These are phyloP conservation scores for Caenorhabditis latens DNA, from an alignment of 1,140 invertebrate species.

Conservation along the genomic window DNA sequence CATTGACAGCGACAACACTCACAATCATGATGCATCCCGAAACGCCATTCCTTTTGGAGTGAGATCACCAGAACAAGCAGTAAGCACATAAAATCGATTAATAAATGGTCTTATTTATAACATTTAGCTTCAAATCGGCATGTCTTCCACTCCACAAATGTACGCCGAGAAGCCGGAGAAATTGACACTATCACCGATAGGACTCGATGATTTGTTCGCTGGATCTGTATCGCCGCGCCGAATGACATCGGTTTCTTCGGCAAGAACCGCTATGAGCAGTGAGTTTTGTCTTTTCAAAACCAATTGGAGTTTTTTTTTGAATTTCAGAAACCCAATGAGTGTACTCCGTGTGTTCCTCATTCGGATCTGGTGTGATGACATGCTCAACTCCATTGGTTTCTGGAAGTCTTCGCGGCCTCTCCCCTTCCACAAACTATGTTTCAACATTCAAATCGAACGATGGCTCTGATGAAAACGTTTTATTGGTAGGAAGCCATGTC, in stretches of 20 bases:
- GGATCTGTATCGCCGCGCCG: not conserved
- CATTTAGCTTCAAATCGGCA: not conserved
- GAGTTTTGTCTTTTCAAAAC: not conserved
- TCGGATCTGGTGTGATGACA: slow-evolving; percentile 3
- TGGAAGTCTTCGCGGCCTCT: not conserved
- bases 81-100: not conserved
- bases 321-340: slow-evolving; percentile 4
- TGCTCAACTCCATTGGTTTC: slow-evolving; percentile 8
- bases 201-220: slow-evolving; percentile 22
- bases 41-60: slow-evolving; percentile 27
- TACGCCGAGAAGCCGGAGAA: slow-evolving; percentile 3
- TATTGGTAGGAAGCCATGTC: not conserved
- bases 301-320: not conserved
- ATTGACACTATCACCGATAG: slow-evolving; percentile 11
- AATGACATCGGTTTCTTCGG: not conserved
- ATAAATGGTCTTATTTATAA: not conserved
- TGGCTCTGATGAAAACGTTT: not conserved
- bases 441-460: slow-evolving; percentile 2
- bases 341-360: slow-evolving; percentile 31
- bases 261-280: not conserved
- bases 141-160: slow-evolving; percentile 10
- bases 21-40: slow-evolving; percentile 21
- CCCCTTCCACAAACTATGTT: not conserved
- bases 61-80: slow-evolving; percentile 6
- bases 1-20: slow-evolving; percentile 25